Evolutionary conservation across 2,113 vertebrate genomes (phyloP).

Genomic region (Mobula hypostoma): DNA sequence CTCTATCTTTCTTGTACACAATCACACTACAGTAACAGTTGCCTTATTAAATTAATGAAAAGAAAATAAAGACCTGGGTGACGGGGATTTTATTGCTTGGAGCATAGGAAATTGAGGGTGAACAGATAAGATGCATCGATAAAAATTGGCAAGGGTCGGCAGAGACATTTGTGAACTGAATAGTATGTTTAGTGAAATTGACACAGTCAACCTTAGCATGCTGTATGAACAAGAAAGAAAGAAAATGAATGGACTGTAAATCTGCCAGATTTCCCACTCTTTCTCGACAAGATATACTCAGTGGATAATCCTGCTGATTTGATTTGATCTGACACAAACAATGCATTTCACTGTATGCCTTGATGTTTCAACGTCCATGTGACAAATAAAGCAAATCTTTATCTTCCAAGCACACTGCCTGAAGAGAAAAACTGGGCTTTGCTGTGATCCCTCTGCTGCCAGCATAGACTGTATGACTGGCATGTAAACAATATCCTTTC

Average conservation of each 20-base stretch:
- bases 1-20: too few species aligned
- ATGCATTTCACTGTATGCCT: too few species aligned
- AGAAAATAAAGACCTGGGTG: too few species aligned
- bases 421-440: background rate
- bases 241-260: background rate
- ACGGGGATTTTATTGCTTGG: background rate
- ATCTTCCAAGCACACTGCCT: too few species aligned
- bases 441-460: background rate
- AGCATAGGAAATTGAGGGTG: background rate
- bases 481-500: background rate
- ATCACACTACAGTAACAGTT: too few species aligned
- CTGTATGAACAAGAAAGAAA: background rate
- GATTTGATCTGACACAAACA: too few species aligned
- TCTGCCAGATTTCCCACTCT: background rate
- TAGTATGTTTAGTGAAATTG: background rate
- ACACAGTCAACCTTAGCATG: background rate
- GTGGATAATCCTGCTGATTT: background rate
- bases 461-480: background rate
- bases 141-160: too few species aligned
- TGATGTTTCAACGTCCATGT: too few species aligned
- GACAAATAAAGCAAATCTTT: too few species aligned
- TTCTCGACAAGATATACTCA: background rate
- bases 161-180: background rate
- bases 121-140: background rate
- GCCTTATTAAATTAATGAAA: too few species aligned